phyloP scores from a whole-genome alignment of 2,797 vertebrate species.

The Sarcoramphus papa region DNA sequence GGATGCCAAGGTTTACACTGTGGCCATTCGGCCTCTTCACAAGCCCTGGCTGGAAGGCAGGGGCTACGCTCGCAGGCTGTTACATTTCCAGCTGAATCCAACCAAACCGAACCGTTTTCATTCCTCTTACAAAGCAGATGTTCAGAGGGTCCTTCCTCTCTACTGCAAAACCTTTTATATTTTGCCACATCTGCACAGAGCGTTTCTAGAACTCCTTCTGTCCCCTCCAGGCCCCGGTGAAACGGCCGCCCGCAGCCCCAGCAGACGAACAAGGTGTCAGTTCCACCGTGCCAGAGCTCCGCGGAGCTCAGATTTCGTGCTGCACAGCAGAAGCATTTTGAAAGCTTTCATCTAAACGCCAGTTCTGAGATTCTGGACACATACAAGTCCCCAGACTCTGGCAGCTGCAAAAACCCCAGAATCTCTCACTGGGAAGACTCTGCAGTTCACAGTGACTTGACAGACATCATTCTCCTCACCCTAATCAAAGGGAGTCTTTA shows the following conservation, averaged over 20 bases:
- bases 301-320: background rate
- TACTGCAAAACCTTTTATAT: background rate
- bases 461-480: background rate
- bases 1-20: rapidly evolving
- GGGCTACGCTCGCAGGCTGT: background rate
- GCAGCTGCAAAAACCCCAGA: background rate
- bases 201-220: background rate
- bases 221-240: background rate
- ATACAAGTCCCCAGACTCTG: background rate
- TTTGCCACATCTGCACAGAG: background rate
- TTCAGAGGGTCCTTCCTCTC: background rate
- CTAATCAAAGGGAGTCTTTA: background rate
- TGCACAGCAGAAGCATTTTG: background rate
- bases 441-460: no score
- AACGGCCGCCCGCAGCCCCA: rapidly evolving
- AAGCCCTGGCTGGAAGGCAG: background rate
- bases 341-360: background rate
- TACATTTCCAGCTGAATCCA: background rate
- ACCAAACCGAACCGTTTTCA: rapidly evolving
- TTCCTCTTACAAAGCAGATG: background rate
- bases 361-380: background rate
- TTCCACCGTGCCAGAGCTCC: background rate
- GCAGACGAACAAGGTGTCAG: background rate
- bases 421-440: background rate
- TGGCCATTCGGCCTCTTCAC: rapidly evolving